phyloP scores from a whole-genome alignment of 2,797 vertebrate genomes.

The Sebastes aleutianus region DNA sequence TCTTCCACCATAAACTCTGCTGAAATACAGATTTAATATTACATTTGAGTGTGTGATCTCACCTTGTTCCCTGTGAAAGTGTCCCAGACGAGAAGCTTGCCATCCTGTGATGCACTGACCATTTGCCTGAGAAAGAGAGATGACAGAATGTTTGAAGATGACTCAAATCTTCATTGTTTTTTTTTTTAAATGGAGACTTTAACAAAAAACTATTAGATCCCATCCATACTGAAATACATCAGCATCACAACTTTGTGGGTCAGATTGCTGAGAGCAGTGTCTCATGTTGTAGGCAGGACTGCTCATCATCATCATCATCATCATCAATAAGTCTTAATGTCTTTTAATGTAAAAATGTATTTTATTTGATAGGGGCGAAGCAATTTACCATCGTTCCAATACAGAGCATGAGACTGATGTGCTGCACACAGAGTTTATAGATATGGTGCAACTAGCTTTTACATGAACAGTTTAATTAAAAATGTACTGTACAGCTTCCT shows the following conservation, averaged over 20 bases:
- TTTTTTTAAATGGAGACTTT: neutral
- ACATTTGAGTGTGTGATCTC: neutral
- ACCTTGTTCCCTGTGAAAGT: conserved; percentile 83
- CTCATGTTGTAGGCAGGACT: neutral
- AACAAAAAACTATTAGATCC: neutral
- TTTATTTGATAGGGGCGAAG: neutral
- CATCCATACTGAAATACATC: neutral
- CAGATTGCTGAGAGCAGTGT: neutral
- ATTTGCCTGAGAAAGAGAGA: conserved; percentile 77
- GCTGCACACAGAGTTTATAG: neutral
- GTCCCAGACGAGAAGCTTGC: conserved; percentile 92
- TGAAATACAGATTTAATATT: neutral
- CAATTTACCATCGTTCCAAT: neutral
- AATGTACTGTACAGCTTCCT: neutral
- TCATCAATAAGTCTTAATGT: neutral
- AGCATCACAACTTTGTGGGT: neutral
- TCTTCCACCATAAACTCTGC: neutral
- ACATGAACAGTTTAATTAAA: neutral
- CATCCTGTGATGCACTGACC: conserved; percentile 93
- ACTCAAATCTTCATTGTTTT: neutral
- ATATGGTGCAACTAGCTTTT: neutral
- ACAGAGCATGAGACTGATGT: neutral
- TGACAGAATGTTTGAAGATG: neutral
- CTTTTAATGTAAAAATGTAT: neutral
- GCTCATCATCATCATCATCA: neutral